Evolutionary conservation across 2,797 vertebrate species (phyloP).

Genomic region (Halcyon badia): DNA sequence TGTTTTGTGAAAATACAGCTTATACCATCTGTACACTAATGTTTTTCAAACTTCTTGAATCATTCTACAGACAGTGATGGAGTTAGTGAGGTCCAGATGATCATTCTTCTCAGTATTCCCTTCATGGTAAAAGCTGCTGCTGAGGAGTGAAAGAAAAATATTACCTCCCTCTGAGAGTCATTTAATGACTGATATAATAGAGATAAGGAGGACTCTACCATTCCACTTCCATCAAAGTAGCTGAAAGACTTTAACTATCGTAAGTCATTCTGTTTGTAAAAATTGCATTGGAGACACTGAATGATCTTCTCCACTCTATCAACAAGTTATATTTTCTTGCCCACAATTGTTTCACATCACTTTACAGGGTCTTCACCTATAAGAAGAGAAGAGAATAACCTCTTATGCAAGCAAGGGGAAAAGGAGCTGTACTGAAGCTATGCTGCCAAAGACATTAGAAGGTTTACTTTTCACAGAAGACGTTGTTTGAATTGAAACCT

Average conservation of each 20-base stretch:
- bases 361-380: neutral
- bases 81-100: neutral
- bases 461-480: neutral
- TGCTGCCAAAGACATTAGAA: neutral
- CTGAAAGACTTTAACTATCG: neutral
- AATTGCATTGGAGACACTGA: neutral
- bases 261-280: neutral
- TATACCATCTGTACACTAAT: neutral
- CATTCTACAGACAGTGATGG: neutral
- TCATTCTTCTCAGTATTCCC: neutral
- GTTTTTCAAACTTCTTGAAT: neutral
- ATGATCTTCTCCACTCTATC: neutral
- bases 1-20: neutral
- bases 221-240: neutral
- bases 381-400: neutral
- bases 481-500: neutral
- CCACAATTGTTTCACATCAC: neutral
- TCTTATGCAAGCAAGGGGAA: neutral
- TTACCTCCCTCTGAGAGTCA: accelerated
- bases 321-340: neutral
- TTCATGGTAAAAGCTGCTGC: neutral
- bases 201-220: neutral
- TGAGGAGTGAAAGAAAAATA: neutral
- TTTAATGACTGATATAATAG: neutral
- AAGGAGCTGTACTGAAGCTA: neutral